Conservation (phyloP, 2,888 invertebrate genomes). For the Pomacea canaliculata region DNA sequence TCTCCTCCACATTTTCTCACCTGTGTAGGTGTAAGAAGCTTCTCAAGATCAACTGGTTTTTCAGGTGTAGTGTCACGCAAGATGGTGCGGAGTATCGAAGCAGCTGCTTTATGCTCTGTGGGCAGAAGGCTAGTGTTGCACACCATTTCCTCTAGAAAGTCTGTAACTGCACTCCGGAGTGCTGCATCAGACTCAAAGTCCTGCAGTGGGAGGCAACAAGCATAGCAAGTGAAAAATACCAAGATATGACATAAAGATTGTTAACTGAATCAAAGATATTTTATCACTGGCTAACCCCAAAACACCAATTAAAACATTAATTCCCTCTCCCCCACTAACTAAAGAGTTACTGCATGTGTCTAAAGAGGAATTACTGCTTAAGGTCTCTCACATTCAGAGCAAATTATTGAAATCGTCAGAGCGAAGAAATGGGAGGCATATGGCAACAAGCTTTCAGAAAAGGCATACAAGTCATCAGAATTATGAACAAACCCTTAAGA, state of each 20-base stretch:
- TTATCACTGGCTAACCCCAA: too few relatives aligned
- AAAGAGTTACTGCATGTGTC: too few relatives aligned
- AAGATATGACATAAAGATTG: background rate
- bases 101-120: conserved; percentile 90
- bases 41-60: conserved; percentile 77
- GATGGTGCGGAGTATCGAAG: conserved; percentile 81
- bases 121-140: conserved; percentile 83
- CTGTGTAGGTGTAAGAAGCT: conserved; percentile 78
- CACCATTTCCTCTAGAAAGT: conserved; percentile 89
- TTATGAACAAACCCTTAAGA: too few relatives aligned
- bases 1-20: conserved; percentile 62
- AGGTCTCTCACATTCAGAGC: too few relatives aligned
- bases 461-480: too few relatives aligned
- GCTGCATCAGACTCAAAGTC: conserved; percentile 84
- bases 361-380: too few relatives aligned
- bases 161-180: conserved; percentile 83
- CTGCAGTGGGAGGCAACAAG: conserved; percentile 48
- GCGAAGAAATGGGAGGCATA: too few relatives aligned
- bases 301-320: too few relatives aligned
- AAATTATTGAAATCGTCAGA: too few relatives aligned
- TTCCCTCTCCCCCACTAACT: too few relatives aligned
- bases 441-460: too few relatives aligned
- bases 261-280: background rate
- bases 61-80: conserved; percentile 81
- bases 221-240: background rate